Percentiles rank a stretch among this genome's conserved stretches.
Evolutionary conservation across 1,140 invertebrate genomes (phyloP).

Genomic region (Bombus superbus): DNA sequence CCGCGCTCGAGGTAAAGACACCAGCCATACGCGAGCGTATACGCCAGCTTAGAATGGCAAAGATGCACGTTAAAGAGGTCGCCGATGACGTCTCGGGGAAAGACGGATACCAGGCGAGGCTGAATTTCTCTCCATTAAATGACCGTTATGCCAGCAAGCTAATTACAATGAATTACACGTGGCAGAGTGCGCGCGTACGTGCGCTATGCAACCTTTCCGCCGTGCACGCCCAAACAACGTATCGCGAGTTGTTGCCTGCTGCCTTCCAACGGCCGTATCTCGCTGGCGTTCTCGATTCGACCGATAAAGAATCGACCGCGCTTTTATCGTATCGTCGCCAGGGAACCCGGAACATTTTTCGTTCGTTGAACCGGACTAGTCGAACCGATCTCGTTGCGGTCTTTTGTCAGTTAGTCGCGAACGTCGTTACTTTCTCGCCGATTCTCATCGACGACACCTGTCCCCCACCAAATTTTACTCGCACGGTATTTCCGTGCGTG

Average conservation of each 20-base stretch:
- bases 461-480: too few species aligned
- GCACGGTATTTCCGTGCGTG: too few species aligned
- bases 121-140: constrained; percentile 74
- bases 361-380: neutral
- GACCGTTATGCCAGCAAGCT: constrained; percentile 67
- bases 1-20: constrained; percentile 33
- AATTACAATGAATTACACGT: constrained; percentile 79
- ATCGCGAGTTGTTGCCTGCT: neutral
- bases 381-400: neutral
- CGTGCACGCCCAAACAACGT: neutral
- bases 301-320: neutral
- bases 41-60: constrained; percentile 14
- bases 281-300: neutral
- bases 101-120: constrained; percentile 61
- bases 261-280: neutral
- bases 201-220: neutral
- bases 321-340: neutral
- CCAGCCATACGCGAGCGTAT: neutral
- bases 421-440: too few species aligned
- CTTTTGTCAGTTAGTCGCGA: neutral
- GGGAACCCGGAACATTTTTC: neutral
- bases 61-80: constrained; percentile 35
- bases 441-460: too few species aligned
- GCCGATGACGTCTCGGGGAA: constrained; percentile 35
- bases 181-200: constrained; percentile 40